Conservation (phyloP, 23 tunicate species). For the Ascidia mentula region DNA sequence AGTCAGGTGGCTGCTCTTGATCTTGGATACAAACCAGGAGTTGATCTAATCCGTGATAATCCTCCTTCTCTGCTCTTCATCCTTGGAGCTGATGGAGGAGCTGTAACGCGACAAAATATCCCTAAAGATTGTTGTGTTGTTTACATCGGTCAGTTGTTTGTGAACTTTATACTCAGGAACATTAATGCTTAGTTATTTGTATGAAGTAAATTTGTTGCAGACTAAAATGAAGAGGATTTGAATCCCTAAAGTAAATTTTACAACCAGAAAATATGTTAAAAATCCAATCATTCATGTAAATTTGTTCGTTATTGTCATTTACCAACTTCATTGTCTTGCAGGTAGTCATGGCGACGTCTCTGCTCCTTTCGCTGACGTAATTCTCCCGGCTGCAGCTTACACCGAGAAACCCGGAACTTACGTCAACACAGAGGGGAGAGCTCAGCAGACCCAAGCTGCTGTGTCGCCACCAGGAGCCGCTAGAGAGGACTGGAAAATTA, state of each 20-base stretch:
- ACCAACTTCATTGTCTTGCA: too few species aligned
- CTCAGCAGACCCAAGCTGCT: slow-evolving; percentile 84
- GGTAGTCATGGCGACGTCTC: slow-evolving; percentile 90
- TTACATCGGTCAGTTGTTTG: slow-evolving; percentile 49
- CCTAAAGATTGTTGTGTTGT: slow-evolving; percentile 82
- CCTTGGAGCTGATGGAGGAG: slow-evolving; percentile 93
- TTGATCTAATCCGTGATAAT: slow-evolving; percentile 57
- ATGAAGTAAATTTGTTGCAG: too few species aligned
- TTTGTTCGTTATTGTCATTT: too few species aligned
- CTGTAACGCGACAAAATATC: slow-evolving; percentile 39
- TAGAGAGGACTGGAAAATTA: slow-evolving; percentile 98
- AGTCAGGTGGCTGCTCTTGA: slow-evolving; percentile 97
- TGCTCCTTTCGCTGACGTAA: slow-evolving; percentile 95
- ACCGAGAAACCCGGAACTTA: slow-evolving; percentile 96
- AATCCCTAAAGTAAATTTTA: too few species aligned
- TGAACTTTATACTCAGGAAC: too few species aligned
- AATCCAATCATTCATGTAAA: too few species aligned
- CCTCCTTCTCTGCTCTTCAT: slow-evolving; percentile 72
- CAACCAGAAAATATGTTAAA: too few species aligned
- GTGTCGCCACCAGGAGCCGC: slow-evolving; percentile 97
- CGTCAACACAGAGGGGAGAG: slow-evolving; percentile 97
- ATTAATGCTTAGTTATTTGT: too few species aligned
- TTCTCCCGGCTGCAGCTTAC: slow-evolving; percentile 97
- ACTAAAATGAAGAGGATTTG: too few species aligned
- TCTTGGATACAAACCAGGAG: slow-evolving; percentile 95